A percentile compares a stretch with the other conserved stretches of the same genome.
phyloP scores from a whole-genome alignment of 2,888 invertebrate species.

The Hyposoter dolosus region DNA sequence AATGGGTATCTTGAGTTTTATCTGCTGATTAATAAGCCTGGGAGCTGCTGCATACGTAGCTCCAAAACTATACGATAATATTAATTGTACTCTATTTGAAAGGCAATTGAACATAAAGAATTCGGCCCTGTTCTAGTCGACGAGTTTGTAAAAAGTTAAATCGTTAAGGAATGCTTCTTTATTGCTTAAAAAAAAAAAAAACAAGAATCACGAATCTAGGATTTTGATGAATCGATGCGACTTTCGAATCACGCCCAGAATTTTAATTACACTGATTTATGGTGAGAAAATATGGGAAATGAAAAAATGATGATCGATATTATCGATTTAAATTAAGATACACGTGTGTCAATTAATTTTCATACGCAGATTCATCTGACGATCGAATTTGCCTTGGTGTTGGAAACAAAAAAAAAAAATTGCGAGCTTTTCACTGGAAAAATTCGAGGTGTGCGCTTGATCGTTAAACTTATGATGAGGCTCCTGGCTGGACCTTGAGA shows the following conservation, averaged over 20 bases:
- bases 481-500: slow-evolving; percentile 48
- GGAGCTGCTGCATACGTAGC: not conserved
- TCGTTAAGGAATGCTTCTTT: slow-evolving; percentile 56
- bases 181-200: slow-evolving; percentile 20
- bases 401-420: slow-evolving; percentile 3
- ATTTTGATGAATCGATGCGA: slow-evolving; percentile 27
- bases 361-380: slow-evolving; percentile 34
- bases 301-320: slow-evolving; percentile 14
- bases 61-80: slow-evolving; percentile 7
- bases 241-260: slow-evolving; percentile 28
- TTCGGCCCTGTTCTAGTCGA: slow-evolving; percentile 75
- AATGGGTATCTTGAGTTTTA: not conserved
- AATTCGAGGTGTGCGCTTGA: slow-evolving; percentile 30
- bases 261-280: not conserved
- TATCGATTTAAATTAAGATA: slow-evolving; percentile 11
- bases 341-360: slow-evolving; percentile 64
- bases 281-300: not conserved
- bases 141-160: slow-evolving; percentile 66
- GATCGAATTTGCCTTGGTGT: slow-evolving; percentile 24
- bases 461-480: slow-evolving; percentile 17
- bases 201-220: slow-evolving; percentile 34
- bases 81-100: slow-evolving; percentile 54
- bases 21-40: not conserved
- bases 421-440: slow-evolving; percentile 4
- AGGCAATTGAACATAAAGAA: slow-evolving; percentile 68